phyloP scores from a whole-genome alignment of 2,797 vertebrate species.

The Brachymystax lenok region DNA sequence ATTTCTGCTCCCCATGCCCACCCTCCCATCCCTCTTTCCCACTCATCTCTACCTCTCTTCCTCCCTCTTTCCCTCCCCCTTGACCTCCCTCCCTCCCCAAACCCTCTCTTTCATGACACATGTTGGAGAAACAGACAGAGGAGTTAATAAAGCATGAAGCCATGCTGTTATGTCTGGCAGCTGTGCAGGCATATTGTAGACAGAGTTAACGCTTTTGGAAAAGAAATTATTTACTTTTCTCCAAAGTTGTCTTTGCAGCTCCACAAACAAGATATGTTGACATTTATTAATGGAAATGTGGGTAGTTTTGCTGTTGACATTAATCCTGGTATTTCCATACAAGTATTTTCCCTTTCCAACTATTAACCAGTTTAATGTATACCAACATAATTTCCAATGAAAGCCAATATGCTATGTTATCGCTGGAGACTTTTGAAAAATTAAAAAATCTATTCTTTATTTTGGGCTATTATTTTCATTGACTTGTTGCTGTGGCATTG shows the following conservation, averaged over 20 bases:
- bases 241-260: not conserved
- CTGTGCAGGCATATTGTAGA: slow-evolving; percentile 47
- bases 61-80: slow-evolving; percentile 7
- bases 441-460: not conserved
- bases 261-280: not conserved
- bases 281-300: not conserved
- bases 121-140: slow-evolving; percentile 27
- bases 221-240: slow-evolving; percentile 23
- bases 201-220: slow-evolving; percentile 24
- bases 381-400: not conserved
- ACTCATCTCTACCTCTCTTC: too few relatives aligned
- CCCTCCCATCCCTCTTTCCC: not conserved
- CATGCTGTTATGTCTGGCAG: slow-evolving; percentile 37
- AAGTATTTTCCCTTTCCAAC: not conserved
- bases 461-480: not conserved
- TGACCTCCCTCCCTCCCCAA: not conserved
- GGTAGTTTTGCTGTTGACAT: not conserved
- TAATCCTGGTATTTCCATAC: not conserved
- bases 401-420: not conserved
- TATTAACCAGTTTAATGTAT: not conserved
- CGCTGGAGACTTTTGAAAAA: too few relatives aligned
- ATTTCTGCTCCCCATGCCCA: not conserved
- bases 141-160: slow-evolving; percentile 39
- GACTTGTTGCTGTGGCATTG: not conserved
- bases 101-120: slow-evolving; percentile 31